Evolutionary conservation across 2,797 vertebrate genomes (phyloP).

Genomic region (Astyanax mexicanus): DNA sequence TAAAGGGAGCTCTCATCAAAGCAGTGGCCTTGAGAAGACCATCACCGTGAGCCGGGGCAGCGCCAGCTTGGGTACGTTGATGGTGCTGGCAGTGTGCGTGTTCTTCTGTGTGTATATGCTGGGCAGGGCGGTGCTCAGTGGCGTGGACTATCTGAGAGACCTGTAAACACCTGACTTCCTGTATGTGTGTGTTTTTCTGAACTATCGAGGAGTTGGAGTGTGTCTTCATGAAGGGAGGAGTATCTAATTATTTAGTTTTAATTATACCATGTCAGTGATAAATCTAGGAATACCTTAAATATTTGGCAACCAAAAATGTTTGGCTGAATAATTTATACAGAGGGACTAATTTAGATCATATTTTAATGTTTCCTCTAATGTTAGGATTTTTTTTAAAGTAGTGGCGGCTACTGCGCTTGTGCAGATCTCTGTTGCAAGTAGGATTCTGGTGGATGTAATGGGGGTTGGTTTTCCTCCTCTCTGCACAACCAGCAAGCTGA

Average conservation of each 20-base stretch:
- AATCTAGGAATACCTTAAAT: no score
- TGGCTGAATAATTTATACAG: no score
- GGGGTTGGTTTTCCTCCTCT: no score
- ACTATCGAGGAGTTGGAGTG: slow-evolving; percentile 49
- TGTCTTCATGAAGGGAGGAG: slow-evolving; percentile 50
- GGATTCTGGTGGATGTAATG: no score
- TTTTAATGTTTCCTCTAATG: no score
- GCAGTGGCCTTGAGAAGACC: slow-evolving; percentile 85
- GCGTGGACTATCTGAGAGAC: slow-evolving; percentile 70
- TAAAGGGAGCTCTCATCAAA: slow-evolving; percentile 63
- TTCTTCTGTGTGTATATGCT: slow-evolving; percentile 77
- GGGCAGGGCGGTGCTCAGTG: slow-evolving; percentile 70
- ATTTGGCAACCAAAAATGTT: no score
- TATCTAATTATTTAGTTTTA: background rate
- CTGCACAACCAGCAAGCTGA: no score
- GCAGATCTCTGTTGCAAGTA: no score
- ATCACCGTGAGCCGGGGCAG: slow-evolving; percentile 94
- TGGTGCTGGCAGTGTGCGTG: slow-evolving; percentile 72
- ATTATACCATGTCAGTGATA: background rate
- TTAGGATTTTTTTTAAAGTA: no score
- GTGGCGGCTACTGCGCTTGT: no score
- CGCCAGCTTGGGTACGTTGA: slow-evolving; percentile 93
- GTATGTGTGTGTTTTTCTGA: slow-evolving; percentile 1
- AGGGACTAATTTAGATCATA: no score
- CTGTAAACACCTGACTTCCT: slow-evolving; percentile 63